Evolutionary conservation across 2,113 vertebrate genomes (phyloP), one percentile per base, ranked within the genome.

Genomic region (Dipodomys merriami): DNA sequence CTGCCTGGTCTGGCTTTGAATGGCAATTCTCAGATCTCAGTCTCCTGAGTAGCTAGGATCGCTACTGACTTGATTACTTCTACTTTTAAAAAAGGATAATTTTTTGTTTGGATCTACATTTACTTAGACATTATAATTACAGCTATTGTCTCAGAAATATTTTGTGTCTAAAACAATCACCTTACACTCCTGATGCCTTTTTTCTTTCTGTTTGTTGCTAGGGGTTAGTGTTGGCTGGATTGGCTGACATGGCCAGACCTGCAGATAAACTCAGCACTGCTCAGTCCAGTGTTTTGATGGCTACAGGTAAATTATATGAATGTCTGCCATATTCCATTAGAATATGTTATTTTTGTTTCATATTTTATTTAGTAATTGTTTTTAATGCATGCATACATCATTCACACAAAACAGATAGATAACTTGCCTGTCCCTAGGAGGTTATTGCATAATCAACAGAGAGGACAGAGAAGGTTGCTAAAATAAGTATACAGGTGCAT

Each of bases 181-280:
- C n/a, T 6, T 33, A 12, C 13, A 20, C 22, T 93, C 39, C 64
- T 16, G 19, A 13, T 19, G 33, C 23, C 27, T 20, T 27, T 30
- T 67, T 35, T 30, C 30, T 77, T 64, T 30, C 29, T 62, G 0
- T 74, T 30, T 92, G 65, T 97, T 97, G 86, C 0, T 97, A 99
- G 99, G 98, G 99, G 27, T 98, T 99, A 97, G 99, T 99, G 82
- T 25, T 96, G 23, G 99, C 99, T 87, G 99, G 99, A 49, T 97
- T 99, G 97, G 99, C 99, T 96, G 99, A 99, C 84, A 98, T 99
- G 99, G 98, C 98, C 71, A 99, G 99, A 93, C 99, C 99, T 94
- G 99, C 99, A 90, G 99, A 99, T 0, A 99, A 99, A 96, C 98
- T 99, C 88, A 99, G 99, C 92, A 96, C 98, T 68, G 99, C 99